phyloP scores from a whole-genome alignment of 2,113 vertebrate species.

The Tiliqua scincoides region DNA sequence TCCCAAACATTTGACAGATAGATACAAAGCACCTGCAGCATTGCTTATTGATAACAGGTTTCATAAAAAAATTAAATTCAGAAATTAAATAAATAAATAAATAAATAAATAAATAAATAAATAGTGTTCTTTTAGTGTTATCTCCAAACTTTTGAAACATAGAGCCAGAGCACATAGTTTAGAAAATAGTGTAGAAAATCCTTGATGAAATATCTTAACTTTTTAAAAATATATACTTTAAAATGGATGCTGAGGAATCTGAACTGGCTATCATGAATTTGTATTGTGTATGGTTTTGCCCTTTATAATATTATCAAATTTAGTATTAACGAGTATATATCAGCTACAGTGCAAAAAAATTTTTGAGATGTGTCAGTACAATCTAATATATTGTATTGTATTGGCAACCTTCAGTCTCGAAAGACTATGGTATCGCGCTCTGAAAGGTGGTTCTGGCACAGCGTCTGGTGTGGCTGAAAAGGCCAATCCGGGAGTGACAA shows the following conservation, averaged over 20 bases:
- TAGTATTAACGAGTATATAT: too few relatives aligned
- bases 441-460: too few relatives aligned
- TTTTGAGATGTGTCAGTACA: neutral
- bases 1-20: neutral
- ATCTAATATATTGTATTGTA: too few relatives aligned
- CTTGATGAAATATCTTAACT: neutral
- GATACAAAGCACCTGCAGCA: neutral
- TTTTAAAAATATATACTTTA: neutral
- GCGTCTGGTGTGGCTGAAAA: too few relatives aligned
- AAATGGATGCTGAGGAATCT: neutral
- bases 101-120: constrained; percentile 8
- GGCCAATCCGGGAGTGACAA: too few relatives aligned
- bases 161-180: neutral
- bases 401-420: too few relatives aligned
- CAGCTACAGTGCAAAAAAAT: too few relatives aligned
- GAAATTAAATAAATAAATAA: constrained; percentile 8
- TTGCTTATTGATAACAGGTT: constrained; percentile 6
- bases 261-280: neutral
- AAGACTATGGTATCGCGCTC: too few relatives aligned
- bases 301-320: too few relatives aligned
- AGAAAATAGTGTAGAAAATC: neutral
- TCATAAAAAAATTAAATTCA: constrained; percentile 8
- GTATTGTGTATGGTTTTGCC: neutral
- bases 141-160: neutral
- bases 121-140: constrained; percentile 1